A percentile compares a stretch with the other conserved stretches of the same genome.
Conservation (phyloP, 1,140 invertebrate genomes). For the Listronotus bonariensis region DNA sequence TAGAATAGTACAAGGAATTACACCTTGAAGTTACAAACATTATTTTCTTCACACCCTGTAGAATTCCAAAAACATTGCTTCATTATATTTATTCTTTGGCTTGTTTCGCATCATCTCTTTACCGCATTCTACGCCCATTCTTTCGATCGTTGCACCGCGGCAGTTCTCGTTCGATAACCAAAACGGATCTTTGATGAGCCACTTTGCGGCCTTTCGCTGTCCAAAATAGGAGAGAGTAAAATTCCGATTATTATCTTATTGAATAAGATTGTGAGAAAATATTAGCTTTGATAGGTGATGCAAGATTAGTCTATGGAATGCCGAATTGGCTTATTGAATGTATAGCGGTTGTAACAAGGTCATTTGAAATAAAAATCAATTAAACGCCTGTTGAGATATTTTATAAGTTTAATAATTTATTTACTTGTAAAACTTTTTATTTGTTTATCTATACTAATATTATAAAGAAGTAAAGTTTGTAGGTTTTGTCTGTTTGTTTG, state of each 20-base stretch:
- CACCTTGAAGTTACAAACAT: too few relatives aligned
- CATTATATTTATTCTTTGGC: neutral
- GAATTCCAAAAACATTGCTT: neutral
- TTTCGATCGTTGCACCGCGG: constrained; percentile 2
- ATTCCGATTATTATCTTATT: constrained; percentile 29
- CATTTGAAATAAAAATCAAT: neutral
- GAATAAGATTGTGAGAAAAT: constrained; percentile 28
- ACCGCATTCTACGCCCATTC: constrained; percentile 10
- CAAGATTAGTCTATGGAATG: constrained; percentile 24
- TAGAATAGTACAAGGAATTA: too few relatives aligned
- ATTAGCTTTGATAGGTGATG: constrained; percentile 19
- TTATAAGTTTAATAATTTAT: too few relatives aligned
- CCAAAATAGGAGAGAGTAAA: constrained; percentile 26
- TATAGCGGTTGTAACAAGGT: constrained; percentile 13
- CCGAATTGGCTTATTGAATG: constrained; percentile 18
- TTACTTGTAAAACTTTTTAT: too few relatives aligned
- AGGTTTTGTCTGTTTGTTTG: too few relatives aligned
- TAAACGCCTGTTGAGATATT: too few relatives aligned
- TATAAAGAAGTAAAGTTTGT: too few relatives aligned
- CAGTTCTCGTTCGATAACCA: constrained; percentile 16
- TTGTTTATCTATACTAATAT: too few relatives aligned
- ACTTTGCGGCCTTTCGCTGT: constrained; percentile 10
- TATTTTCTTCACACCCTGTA: too few relatives aligned
- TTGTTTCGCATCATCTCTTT: constrained; percentile 3
- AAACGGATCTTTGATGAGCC: constrained; percentile 19